These are phyloP conservation scores for Oncorhynchus gorbuscha DNA, from an alignment of 2,113 vertebrate species.

Conservation along the genomic window DNA sequence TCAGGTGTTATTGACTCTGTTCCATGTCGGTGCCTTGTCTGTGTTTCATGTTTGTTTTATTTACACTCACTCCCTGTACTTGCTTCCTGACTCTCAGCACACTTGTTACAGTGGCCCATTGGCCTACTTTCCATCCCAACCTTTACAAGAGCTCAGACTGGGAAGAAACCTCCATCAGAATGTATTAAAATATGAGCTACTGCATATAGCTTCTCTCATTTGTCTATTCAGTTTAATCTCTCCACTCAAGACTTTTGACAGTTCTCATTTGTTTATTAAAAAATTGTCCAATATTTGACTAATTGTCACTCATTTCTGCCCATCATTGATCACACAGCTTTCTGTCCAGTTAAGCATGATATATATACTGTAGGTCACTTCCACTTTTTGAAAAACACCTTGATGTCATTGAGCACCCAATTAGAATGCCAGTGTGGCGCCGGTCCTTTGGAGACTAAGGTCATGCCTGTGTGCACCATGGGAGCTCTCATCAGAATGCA, in stretches of 20 bases:
- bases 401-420: conserved; percentile 36
- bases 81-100: no score
- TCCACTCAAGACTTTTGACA: not conserved
- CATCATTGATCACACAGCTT: not conserved
- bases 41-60: no score
- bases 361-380: conserved; percentile 16
- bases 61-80: no score
- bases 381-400: conserved; percentile 45
- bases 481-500: conserved; percentile 59
- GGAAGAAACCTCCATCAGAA: conserved; percentile 7
- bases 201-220: not conserved
- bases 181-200: not conserved
- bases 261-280: not conserved
- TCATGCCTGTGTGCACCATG: conserved; percentile 44
- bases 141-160: not conserved
- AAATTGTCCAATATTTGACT: not conserved
- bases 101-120: not conserved
- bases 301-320: not conserved
- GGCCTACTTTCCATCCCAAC: conserved; percentile 4
- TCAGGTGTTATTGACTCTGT: no score
- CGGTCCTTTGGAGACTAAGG: conserved; percentile 56
- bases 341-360: conserved; percentile 4
- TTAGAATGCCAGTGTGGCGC: conserved; percentile 21
- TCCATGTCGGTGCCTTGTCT: no score
- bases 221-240: not conserved